Base-by-base conservation (phyloP, 2,797 vertebrate genomes). In the Novumbra hubbsi region DNA sequence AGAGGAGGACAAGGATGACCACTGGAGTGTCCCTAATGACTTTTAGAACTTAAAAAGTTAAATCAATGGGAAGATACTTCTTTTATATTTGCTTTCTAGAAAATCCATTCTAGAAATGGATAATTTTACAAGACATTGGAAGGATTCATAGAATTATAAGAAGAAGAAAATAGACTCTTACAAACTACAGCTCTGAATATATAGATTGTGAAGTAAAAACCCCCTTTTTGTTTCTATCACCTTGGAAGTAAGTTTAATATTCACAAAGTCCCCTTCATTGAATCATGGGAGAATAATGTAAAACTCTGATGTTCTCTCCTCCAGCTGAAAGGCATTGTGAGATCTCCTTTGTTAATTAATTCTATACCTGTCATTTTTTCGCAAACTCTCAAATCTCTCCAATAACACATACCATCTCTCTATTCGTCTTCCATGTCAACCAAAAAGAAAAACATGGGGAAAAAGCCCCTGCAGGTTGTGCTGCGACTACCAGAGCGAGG, bases 291-390 rank as follows among this genome's bases (percentile, higher is more conserved):
- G 73, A 77, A 49, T 32, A 70, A 72, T 71, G 73, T 83, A 84
- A 83, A 86, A 88, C 82, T 78, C 80, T 78, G 74, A 89, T 90
- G 90, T 89, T 80, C 90, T 91, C 87, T 84, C 62, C 82, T 79
- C 75, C 68, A 48, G 76, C 80, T 80, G 73, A 89, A 89, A 83
- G 80, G 79, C 38, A 38, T 71, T 41, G 85, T 87, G 87, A 84
- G 79, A 90, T 87, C 88, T 89, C 86, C 89, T 90, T 88, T 89
- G 88, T 90, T 93, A 93, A 94, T 93, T 92, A 92, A 92, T 91
- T 92, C 89, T 86, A 88, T 88, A 87, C 81, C 87, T 90, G 90
- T 85, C 90, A 90, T 84, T 88, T 84, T 88, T 83, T 86, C 27
- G 71, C 90, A 90, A 87, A 90, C 84, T 85, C 78, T 73, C 71